phyloP scores from a whole-genome alignment of 2,113 vertebrate genomes.

The Oryzias woworae region DNA sequence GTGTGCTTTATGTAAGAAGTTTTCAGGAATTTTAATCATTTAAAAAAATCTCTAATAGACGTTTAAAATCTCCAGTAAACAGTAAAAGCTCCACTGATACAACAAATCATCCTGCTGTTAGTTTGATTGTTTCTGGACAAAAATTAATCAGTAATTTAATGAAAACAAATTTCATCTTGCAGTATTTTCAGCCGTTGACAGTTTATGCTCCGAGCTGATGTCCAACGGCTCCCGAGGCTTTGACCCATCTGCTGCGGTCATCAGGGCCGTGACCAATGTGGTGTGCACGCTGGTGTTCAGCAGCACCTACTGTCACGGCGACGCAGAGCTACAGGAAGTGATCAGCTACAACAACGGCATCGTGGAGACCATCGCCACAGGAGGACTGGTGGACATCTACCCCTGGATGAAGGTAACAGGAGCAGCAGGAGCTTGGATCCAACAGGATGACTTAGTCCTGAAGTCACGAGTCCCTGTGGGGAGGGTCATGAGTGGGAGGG shows the following conservation, averaged over 20 bases:
- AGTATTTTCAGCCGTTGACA: slow-evolving; percentile 72
- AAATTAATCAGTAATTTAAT: too few relatives aligned
- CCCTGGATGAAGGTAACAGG: slow-evolving; percentile 75
- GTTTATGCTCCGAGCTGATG: slow-evolving; percentile 64
- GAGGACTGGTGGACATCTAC: slow-evolving; percentile 77
- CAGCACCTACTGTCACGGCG: slow-evolving; percentile 65
- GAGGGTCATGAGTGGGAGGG: too few relatives aligned
- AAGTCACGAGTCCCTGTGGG: too few relatives aligned
- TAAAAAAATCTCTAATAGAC: too few relatives aligned
- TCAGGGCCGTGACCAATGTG: slow-evolving; percentile 77
- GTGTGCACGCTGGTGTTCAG: slow-evolving; percentile 78
- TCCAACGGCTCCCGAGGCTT: slow-evolving; percentile 30
- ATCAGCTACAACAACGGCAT: slow-evolving; percentile 78
- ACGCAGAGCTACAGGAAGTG: slow-evolving; percentile 73
- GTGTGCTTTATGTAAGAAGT: too few relatives aligned
- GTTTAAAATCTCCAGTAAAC: too few relatives aligned
- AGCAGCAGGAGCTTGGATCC: background rate
- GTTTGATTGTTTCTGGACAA: too few relatives aligned
- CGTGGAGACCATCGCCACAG: slow-evolving; percentile 73
- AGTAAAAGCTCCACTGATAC: too few relatives aligned
- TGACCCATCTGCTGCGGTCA: slow-evolving; percentile 67
- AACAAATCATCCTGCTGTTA: too few relatives aligned
- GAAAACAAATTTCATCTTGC: background rate
- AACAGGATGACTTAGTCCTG: background rate
- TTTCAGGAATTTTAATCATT: too few relatives aligned